phyloP scores from a whole-genome alignment of 2,797 vertebrate genomes.

The Acropternis orthonyx region DNA sequence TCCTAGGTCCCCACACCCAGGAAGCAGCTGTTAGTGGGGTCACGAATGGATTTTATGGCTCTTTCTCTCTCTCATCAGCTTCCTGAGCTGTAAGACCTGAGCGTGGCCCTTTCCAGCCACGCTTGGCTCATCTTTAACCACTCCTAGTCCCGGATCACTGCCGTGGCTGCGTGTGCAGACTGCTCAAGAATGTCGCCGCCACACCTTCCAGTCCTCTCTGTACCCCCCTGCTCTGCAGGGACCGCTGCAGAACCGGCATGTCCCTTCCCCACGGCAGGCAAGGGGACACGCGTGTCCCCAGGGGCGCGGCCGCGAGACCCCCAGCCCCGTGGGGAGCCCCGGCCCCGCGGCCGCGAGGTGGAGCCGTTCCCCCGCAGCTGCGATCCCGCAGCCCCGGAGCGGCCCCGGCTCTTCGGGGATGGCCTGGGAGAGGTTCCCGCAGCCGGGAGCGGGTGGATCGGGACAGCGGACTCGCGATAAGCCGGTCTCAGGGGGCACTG shows the following conservation, averaged over 20 bases:
- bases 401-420: too few species aligned
- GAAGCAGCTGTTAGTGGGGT: background rate
- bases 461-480: accelerated
- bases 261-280: background rate
- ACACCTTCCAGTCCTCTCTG: background rate
- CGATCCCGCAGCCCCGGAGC: background rate
- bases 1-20: background rate
- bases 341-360: constrained; percentile 24
- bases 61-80: background rate
- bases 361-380: background rate
- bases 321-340: background rate
- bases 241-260: accelerated
- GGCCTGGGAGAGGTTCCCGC: background rate
- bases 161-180: accelerated
- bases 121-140: accelerated
- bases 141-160: accelerated
- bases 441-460: too few species aligned
- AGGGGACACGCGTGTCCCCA: background rate
- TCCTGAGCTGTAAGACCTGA: background rate
- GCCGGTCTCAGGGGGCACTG: accelerated
- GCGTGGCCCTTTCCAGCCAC: background rate
- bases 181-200: too few species aligned
- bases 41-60: background rate
- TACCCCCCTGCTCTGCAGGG: background rate
- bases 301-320: background rate